Evolutionary conservation across 2,113 vertebrate genomes (phyloP).

Genomic region (Rynchops niger): DNA sequence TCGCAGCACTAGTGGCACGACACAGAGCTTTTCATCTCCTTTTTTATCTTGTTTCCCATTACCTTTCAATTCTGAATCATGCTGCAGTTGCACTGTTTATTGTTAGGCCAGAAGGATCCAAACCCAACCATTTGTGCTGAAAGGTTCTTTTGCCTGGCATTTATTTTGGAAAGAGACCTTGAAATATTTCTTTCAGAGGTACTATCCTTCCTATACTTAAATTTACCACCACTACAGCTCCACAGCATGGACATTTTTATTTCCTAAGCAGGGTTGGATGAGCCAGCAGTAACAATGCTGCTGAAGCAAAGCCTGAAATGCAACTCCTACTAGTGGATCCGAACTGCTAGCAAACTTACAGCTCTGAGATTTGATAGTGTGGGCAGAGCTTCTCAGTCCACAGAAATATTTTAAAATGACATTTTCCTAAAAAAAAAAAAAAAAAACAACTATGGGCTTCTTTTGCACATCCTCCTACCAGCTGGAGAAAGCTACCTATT

Average conservation of each 20-base stretch:
- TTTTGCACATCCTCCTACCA: slow-evolving; percentile 28
- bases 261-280: not conserved
- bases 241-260: not conserved
- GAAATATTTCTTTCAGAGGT: not conserved
- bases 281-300: not conserved
- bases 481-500: slow-evolving; percentile 27
- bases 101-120: not conserved
- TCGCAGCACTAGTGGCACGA: not conserved
- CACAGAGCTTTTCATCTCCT: not conserved
- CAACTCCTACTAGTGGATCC: not conserved
- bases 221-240: not conserved
- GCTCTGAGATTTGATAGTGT: not conserved
- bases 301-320: not conserved
- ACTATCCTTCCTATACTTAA: not conserved
- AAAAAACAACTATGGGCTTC: not conserved
- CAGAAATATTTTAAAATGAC: slow-evolving; percentile 22
- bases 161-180: not conserved
- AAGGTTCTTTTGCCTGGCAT: not conserved
- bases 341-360: not conserved
- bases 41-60: not conserved
- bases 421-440: slow-evolving; percentile 37
- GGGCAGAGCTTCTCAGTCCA: not conserved
- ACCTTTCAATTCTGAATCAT: not conserved
- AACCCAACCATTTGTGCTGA: rapidly evolving
- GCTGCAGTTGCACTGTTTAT: not conserved